Percentiles rank a stretch among this genome's conserved stretches.
phyloP scores from a whole-genome alignment of 1,140 invertebrate species.

The Drosophila ananassae region DNA sequence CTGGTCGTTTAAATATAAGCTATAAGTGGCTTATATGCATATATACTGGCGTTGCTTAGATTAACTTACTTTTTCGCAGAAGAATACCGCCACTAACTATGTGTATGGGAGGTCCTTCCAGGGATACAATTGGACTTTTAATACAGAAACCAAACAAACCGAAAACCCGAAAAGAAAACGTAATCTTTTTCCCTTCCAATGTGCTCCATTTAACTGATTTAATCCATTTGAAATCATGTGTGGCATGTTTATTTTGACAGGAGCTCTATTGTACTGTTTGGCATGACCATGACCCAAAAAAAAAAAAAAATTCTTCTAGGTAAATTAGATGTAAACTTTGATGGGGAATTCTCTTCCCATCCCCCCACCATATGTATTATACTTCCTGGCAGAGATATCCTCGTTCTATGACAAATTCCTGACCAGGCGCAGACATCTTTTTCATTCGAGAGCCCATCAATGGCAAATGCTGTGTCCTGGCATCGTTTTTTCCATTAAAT shows the following conservation, averaged over 20 bases:
- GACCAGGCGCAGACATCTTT: slow-evolving; percentile 45
- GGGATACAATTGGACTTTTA: neutral
- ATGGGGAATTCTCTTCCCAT: slow-evolving; percentile 3
- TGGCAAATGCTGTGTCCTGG: slow-evolving; percentile 36
- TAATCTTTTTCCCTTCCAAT: neutral
- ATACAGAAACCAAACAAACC: neutral
- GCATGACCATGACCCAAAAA: neutral
- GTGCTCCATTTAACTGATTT: slow-evolving; percentile 1
- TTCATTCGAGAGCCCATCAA: slow-evolving; percentile 44
- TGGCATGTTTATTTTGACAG: slow-evolving; percentile 8
- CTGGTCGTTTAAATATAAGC: slow-evolving; percentile 26
- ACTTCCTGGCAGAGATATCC: slow-evolving; percentile 6
- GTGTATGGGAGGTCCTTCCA: neutral
- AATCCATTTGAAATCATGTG: slow-evolving; percentile 7
- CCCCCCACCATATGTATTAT: slow-evolving; percentile 2
- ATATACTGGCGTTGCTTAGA: slow-evolving; percentile 36
- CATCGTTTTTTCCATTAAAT: slow-evolving; percentile 76
- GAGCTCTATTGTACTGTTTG: slow-evolving; percentile 7
- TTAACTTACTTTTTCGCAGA: slow-evolving; percentile 31
- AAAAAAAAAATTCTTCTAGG: slow-evolving; percentile 21
- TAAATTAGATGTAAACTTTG: slow-evolving; percentile 44
- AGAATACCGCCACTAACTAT: neutral
- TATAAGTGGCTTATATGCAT: slow-evolving; percentile 45
- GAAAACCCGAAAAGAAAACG: neutral
- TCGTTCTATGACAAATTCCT: slow-evolving; percentile 36